Evolutionary conservation across 2,797 vertebrate genomes (phyloP).

Genomic region (Anisognathus igniventris): DNA sequence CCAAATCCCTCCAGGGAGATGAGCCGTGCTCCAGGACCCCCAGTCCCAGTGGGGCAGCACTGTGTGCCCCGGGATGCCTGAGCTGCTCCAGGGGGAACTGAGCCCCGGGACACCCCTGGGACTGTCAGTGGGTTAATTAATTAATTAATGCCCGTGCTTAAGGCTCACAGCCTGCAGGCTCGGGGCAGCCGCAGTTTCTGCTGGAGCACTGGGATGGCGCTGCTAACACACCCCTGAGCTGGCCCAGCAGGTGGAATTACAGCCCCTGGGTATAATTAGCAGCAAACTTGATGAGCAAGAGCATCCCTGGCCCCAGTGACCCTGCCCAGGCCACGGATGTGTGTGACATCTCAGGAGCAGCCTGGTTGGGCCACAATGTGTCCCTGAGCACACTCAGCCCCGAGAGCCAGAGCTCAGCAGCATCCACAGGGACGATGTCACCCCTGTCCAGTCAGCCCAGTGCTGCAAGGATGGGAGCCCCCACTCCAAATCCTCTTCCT

Average conservation of each 20-base stretch:
- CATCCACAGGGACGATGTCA: neutral
- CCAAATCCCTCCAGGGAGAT: no score
- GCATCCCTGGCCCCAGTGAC: neutral
- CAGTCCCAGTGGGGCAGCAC: neutral
- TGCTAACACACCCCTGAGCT: neutral
- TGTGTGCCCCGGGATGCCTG: neutral
- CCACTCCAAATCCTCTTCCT: neutral
- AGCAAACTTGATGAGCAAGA: neutral
- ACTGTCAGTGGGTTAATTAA: rapidly evolving
- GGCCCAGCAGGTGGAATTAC: neutral
- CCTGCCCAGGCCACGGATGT: neutral
- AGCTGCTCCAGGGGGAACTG: neutral
- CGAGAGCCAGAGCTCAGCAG: neutral
- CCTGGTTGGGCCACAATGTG: rapidly evolving
- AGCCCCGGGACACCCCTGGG: neutral
- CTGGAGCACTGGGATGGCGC: neutral
- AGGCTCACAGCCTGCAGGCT: neutral
- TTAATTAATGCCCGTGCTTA: no score
- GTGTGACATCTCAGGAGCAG: neutral
- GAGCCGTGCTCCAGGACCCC: neutral
- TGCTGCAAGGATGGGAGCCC: rapidly evolving
- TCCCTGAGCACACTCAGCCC: neutral
- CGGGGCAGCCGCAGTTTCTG: neutral
- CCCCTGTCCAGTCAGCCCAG: neutral
- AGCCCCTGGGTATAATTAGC: neutral